Evolutionary conservation across 2,113 vertebrate species (phyloP).

Genomic region (Trinectes maculatus): DNA sequence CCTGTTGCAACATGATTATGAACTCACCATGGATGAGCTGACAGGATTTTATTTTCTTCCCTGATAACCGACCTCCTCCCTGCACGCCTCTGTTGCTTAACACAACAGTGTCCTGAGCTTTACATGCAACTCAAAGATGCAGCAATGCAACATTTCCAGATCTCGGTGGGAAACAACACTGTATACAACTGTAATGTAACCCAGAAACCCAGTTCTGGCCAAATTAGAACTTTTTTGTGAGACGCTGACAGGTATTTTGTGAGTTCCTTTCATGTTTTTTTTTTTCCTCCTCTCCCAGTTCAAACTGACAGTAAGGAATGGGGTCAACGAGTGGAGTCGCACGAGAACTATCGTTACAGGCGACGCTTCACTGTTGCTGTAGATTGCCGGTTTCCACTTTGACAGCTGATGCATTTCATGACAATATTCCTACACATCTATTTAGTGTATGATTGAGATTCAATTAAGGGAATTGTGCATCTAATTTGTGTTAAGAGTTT

Average conservation of each 20-base stretch:
- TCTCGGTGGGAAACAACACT: conserved; percentile 1
- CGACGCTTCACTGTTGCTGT: conserved; percentile 47
- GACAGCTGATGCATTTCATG: conserved; percentile 66
- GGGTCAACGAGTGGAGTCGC: conserved; percentile 59
- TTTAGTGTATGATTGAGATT: too few species aligned
- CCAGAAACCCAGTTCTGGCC: conserved; percentile 68
- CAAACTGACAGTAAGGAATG: conserved; percentile 57
- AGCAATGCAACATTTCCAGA: conserved; percentile 16
- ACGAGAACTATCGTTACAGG: conserved; percentile 53
- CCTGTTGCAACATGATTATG: neutral
- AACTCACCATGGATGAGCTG: neutral
- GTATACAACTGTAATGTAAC: conserved; percentile 35
- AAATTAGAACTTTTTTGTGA: conserved; percentile 56
- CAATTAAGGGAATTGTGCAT: too few species aligned
- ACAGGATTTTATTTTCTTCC: conserved; percentile 6
- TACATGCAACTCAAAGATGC: conserved; percentile 3
- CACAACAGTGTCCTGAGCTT: neutral
- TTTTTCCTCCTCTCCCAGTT: conserved; percentile 8
- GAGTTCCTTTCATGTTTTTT: too few species aligned
- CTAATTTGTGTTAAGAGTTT: too few species aligned
- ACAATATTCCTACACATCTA: too few species aligned
- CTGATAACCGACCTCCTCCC: neutral
- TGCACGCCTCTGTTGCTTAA: neutral
- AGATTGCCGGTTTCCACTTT: conserved; percentile 68
- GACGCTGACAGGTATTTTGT: conserved; percentile 9